phyloP scores from a whole-genome alignment of 2,888 invertebrate genomes.

The Euplexia lucipara region DNA sequence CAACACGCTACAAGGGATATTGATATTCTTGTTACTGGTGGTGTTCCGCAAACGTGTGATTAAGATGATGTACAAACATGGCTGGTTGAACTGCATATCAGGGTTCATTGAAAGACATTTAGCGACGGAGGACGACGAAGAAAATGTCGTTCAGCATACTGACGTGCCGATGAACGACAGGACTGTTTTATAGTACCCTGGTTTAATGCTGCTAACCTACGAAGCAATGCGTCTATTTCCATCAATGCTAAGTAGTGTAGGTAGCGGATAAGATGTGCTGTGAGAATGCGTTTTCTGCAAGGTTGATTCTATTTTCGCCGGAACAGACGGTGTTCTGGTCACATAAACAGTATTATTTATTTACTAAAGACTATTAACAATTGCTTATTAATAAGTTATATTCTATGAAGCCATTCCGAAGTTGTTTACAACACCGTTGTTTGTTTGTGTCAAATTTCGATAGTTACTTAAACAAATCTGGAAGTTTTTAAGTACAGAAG shows the following conservation, averaged over 20 bases:
- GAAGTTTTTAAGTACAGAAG: no score
- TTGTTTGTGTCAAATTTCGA: background rate
- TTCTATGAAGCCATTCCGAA: background rate
- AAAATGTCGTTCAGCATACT: slow-evolving; percentile 82
- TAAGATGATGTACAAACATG: slow-evolving; percentile 78
- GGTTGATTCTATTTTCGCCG: no score
- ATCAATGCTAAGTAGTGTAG: no score
- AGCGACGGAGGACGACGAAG: slow-evolving; percentile 85
- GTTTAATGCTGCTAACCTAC: background rate
- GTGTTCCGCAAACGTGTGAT: slow-evolving; percentile 89
- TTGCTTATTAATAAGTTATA: background rate
- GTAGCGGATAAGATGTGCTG: background rate
- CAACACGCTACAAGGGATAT: slow-evolving; percentile 92
- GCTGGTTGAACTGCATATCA: slow-evolving; percentile 78
- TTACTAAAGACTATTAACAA: slow-evolving; percentile 1
- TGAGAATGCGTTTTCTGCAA: background rate
- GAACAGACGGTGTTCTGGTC: background rate
- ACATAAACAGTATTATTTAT: slow-evolving; percentile 22
- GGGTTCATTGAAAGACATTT: slow-evolving; percentile 75
- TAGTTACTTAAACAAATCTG: background rate
- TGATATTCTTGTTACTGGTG: slow-evolving; percentile 92
- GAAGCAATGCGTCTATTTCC: no score
- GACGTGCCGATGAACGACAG: slow-evolving; percentile 78
- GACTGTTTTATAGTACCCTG: slow-evolving; percentile 19
- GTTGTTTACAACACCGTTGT: background rate